A percentile compares a stretch with the other conserved stretches of the same genome.
phyloP scores from a whole-genome alignment of 2,888 invertebrate species.

The Dynastes tityus region DNA sequence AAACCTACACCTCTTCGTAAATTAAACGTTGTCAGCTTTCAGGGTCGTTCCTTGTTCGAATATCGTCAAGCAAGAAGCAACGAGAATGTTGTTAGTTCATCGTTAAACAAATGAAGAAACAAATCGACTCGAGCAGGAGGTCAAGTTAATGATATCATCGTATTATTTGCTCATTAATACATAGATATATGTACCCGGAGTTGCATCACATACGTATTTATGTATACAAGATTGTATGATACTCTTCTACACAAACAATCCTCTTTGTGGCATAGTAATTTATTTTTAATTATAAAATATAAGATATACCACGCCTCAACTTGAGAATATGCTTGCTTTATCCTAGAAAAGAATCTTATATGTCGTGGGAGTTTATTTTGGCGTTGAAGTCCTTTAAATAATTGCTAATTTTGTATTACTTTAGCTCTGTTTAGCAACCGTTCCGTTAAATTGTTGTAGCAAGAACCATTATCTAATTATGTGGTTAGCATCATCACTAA shows the following conservation, averaged over 20 bases:
- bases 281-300: too few relatives aligned
- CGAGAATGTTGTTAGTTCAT: neutral
- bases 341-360: too few relatives aligned
- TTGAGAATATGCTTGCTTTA: too few relatives aligned
- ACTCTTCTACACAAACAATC: slow-evolving; percentile 38
- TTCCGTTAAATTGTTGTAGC: too few relatives aligned
- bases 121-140: slow-evolving; percentile 54
- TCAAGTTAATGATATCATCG: slow-evolving; percentile 56
- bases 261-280: too few relatives aligned
- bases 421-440: too few relatives aligned
- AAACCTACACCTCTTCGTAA: too few relatives aligned
- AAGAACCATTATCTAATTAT: too few relatives aligned
- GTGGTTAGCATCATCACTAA: too few relatives aligned
- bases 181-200: slow-evolving; percentile 11
- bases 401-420: too few relatives aligned
- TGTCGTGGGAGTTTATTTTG: too few relatives aligned
- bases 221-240: neutral
- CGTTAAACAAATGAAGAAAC: slow-evolving; percentile 53
- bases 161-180: slow-evolving; percentile 50
- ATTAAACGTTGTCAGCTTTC: slow-evolving; percentile 8
- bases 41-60: slow-evolving; percentile 49
- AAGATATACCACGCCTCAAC: neutral
- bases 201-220: slow-evolving; percentile 51
- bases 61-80: slow-evolving; percentile 23
- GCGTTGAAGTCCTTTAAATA: too few relatives aligned